Base-by-base conservation (phyloP, 2,888 invertebrate species). In the Brachynemurus nebulosus region DNA sequence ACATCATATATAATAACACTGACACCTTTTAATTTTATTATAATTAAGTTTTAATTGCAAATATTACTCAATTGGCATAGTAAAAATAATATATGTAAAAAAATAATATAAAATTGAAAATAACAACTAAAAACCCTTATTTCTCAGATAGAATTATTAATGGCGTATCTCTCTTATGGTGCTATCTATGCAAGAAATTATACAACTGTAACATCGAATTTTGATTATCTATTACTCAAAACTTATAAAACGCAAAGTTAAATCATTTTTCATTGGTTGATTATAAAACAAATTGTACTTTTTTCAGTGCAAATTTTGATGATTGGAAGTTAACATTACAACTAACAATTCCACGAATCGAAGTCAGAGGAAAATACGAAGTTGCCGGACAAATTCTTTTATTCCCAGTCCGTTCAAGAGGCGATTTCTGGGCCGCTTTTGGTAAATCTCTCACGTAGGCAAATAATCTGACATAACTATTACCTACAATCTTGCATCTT, bases 401-500 rank as follows among this genome's bases (percentile, higher is more conserved):
- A 14, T 80, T 86, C 57, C 85, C 85, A 0, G 82, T 86, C 12
- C 70, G 83, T 48, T 83, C 84, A 4, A 76, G 78, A 54, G 86
- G 86, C 17, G 78, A 85, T 54, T 86, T 86, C 61, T 83, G 82
- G 83, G 83, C 84, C 9, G 72, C 78, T 41, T 84, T 85, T 55
- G 71, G 85, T 84, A 66, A 25, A 17, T 30, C 25, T 40, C 12
- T 45, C 25, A 43, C 12, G 27, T 25, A 25, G 27, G 7, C 9
- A 25, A 25, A 25, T 9, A 25, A 25, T 9, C n/a, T n/a, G n/a
- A n/a, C n/a, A n/a, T n/a, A n/a, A n/a, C n/a, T 27, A 4, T 27
- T 27, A n/a, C 3, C 12, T 12, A 30, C 14, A 30, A 11, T 11
- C 18, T 36, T 36, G 3, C 18, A 18, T 42, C 5, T 68, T 68